Conservation (phyloP, 2,888 invertebrate genomes). For the Halictus quadricinctus region DNA sequence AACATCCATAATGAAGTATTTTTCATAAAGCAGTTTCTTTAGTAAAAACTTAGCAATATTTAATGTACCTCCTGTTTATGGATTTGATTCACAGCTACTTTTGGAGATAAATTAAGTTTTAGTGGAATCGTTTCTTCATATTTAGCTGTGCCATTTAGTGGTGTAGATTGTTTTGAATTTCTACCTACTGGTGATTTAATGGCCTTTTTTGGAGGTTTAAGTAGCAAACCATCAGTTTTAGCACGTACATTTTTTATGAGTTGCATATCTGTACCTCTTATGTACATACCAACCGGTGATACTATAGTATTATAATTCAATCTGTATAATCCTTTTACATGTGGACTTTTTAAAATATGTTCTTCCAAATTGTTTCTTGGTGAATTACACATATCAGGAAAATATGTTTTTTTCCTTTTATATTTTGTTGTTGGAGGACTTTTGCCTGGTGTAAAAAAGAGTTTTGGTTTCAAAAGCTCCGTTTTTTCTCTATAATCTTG, state of each 20-base stretch:
- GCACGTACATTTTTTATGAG: conserved; percentile 72
- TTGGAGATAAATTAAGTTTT: conserved; percentile 41
- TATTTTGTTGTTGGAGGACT: conserved; percentile 25
- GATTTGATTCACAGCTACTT: not conserved
- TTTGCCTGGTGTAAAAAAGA: conserved; percentile 75
- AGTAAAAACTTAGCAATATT: not conserved
- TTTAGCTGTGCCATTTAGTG: not conserved
- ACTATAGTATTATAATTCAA: conserved; percentile 70
- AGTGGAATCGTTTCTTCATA: not conserved
- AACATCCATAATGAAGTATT: conserved; percentile 3
- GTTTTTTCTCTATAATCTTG: not conserved
- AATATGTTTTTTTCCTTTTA: conserved; percentile 64
- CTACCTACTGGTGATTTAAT: not conserved
- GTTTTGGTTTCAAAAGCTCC: conserved; percentile 29
- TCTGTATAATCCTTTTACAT: conserved; percentile 60
- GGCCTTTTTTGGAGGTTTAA: conserved; percentile 30
- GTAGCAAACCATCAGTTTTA: conserved; percentile 39
- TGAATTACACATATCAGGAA: conserved; percentile 40
- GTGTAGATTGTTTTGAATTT: conserved; percentile 12
- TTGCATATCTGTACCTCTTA: conserved; percentile 72
- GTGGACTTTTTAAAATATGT: conserved; percentile 59
- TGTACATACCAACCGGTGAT: conserved; percentile 77
- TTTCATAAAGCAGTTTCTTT: not conserved
- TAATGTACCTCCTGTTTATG: conserved; percentile 18
- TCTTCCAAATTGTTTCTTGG: conserved; percentile 13